A percentile compares a stretch with the other conserved stretches of the same genome.
These are phyloP conservation scores for Andricus grossulariae DNA, from an alignment of 1,140 invertebrate genomes.

Conservation along the genomic window DNA sequence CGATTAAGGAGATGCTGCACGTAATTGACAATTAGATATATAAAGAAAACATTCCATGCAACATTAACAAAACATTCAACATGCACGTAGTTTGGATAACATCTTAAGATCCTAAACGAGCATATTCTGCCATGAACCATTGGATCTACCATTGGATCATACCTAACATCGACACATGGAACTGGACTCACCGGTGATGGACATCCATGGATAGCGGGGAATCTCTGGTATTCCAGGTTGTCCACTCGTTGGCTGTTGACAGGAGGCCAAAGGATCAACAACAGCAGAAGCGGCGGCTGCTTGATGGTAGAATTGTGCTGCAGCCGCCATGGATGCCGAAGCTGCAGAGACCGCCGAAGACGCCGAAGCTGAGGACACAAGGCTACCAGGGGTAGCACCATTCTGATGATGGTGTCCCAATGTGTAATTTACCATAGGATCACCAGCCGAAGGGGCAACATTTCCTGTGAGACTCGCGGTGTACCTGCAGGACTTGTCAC, in stretches of 20 bases:
- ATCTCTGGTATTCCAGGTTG: slow-evolving; percentile 89
- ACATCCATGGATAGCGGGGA: slow-evolving; percentile 97
- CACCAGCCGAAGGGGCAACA: slow-evolving; percentile 77
- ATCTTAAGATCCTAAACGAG: too few relatives aligned
- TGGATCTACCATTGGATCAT: too few relatives aligned
- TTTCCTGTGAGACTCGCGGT: slow-evolving; percentile 81
- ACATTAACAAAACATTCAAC: too few relatives aligned
- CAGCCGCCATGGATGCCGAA: slow-evolving; percentile 85
- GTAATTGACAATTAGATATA: too few relatives aligned
- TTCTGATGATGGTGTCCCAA: slow-evolving; percentile 86
- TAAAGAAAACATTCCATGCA: too few relatives aligned
- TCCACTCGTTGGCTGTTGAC: slow-evolving; percentile 81
- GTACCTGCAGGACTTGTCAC: slow-evolving; percentile 88
- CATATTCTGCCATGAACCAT: too few relatives aligned
- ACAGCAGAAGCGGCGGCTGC: slow-evolving; percentile 82
- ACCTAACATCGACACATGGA: not conserved
- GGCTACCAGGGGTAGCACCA: slow-evolving; percentile 78
- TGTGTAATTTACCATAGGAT: slow-evolving; percentile 89
- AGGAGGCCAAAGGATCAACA: slow-evolving; percentile 80
- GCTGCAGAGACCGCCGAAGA: slow-evolving; percentile 80
- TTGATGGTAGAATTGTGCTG: slow-evolving; percentile 92
- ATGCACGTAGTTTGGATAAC: too few relatives aligned
- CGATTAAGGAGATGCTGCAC: too few relatives aligned
- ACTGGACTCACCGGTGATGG: slow-evolving; percentile 90
- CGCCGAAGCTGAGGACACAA: slow-evolving; percentile 77